Evolutionary conservation across 2,797 vertebrate species (phyloP), one percentile per base, ranked within the genome.

Genomic region (Thripadectes ignobilis): DNA sequence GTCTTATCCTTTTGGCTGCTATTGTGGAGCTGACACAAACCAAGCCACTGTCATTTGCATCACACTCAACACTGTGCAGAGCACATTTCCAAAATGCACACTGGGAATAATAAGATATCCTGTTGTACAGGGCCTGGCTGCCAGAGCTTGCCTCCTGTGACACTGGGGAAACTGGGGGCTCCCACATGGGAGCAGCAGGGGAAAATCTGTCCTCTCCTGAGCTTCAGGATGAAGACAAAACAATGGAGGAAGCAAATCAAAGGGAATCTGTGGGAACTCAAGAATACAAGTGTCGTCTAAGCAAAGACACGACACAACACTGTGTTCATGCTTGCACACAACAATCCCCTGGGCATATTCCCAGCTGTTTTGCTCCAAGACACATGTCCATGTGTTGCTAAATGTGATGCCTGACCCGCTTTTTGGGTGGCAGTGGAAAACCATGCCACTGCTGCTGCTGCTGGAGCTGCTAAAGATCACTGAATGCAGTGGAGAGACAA

Each of bases 11-110:
- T 94, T 85, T 76, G 82, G 84, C n/a, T 82, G 79, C 86, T 82
- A 30, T 54, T 86, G 68, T 63, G 59, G 83, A 92, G 27, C 71
- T 94, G 95, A 95, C 24, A 59, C 85, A 85, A 96, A 90, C 57
- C 65, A 69, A 82, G 66, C 57, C 86, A 43, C 79, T 39, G 52
- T 62, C 71, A 62, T 76, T 74, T 13, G 5, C 66, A 32, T 45
- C 32, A 16, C 75, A 8, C 61, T 24, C 6, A 0, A 26, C 83
- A 57, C 77, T 10, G 68, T 5, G 29, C 71, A 55, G 54, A 88
- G 81, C 27, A 5, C 10, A 0, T 12, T 72, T n/a, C 69, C 75
- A 68, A 93, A 71, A 55, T 1, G 18, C 45, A 55, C 7, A 29
- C 0, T 74, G 69, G 55, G 48, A 63, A 32, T 8, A 66, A 36